Percentiles rank a stretch among this genome's conserved stretches.
Evolutionary conservation across 2,888 invertebrate species (phyloP).

Genomic region (Myopa testacea): DNA sequence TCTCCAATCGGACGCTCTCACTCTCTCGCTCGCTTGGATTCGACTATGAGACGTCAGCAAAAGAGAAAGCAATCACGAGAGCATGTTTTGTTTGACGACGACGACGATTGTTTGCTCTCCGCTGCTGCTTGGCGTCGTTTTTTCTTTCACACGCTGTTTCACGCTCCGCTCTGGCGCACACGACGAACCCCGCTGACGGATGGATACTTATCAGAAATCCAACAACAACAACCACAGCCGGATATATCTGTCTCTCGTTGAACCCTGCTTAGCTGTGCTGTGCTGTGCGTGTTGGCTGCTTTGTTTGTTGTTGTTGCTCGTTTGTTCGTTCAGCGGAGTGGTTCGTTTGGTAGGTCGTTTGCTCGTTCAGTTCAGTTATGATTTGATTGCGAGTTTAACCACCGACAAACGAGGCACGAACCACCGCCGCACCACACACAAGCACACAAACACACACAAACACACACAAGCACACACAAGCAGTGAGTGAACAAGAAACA

Average conservation of each 20-base stretch:
- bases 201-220: neutral
- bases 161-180: conserved; percentile 15
- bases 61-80: conserved; percentile 39
- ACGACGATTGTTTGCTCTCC: neutral
- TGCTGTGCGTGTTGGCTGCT: neutral
- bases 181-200: neutral
- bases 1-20: conserved; percentile 25
- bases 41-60: neutral
- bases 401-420: conserved; percentile 62
- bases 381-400: conserved; percentile 63
- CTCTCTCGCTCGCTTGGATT: neutral
- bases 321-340: conserved; percentile 10
- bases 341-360: conserved; percentile 50
- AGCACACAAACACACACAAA: neutral
- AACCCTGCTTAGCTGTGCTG: neutral
- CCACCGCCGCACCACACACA: conserved; percentile 39
- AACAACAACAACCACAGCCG: conserved; percentile 16
- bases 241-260: conserved; percentile 43
- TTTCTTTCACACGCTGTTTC: neutral
- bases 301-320: neutral
- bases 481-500: conserved; percentile 12
- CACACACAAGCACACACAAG: neutral
- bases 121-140: conserved; percentile 35
- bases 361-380: conserved; percentile 46
- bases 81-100: conserved; percentile 28